Evolutionary conservation across 2,888 invertebrate species (phyloP), one percentile per base, ranked within the genome.

Genomic region (Cheilosia vulpina): DNA sequence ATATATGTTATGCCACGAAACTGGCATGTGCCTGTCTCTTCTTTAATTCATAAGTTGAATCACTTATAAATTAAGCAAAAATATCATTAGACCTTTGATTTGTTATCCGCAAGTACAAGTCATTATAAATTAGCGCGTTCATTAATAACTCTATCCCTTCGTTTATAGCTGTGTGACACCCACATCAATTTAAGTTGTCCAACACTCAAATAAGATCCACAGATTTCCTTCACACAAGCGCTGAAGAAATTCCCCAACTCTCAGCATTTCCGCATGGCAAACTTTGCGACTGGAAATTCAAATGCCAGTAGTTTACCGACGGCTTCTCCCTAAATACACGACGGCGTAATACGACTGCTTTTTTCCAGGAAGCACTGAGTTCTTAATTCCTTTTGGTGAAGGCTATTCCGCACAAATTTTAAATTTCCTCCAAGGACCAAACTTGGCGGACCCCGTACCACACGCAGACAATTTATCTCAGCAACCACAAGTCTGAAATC

Each of bases 341-440:
- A 31, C 17, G 0, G 43, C 38, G 31, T 15, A 13, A 13, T 9
- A 21, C 38, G 38, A 47, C 27, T 63, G 19, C 6, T 73, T 62
- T 24, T 50, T 55, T 47, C 19, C 47, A 47, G 43, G 34, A 55
- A 47, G 57, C 21, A 41, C 24, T 5, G 13, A 17, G 63, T 45
- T 19, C 57, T 53, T 66, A 75, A 66, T 58, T 75, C 57, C 27
- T 75, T 75, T 75, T 65, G 47, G 47, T 27, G 52, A 21, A 38
- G 24, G 53, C 24, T 15, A 24, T 27, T 21, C 21, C 31, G 47
- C 41, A 21, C n/a, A 47, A 55, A 31, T 31, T 55, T 65, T 57
- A 27, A 45, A 55, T 21, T 63, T 38, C 38, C 17, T 31, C 27
- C 50, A 34, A 65, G 45, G 24, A 24, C 41, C 13, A 43, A 65